A percentile compares a stretch with the other conserved stretches of the same genome.
phyloP scores from a whole-genome alignment of 1,140 invertebrate species.

The Mya arenaria region DNA sequence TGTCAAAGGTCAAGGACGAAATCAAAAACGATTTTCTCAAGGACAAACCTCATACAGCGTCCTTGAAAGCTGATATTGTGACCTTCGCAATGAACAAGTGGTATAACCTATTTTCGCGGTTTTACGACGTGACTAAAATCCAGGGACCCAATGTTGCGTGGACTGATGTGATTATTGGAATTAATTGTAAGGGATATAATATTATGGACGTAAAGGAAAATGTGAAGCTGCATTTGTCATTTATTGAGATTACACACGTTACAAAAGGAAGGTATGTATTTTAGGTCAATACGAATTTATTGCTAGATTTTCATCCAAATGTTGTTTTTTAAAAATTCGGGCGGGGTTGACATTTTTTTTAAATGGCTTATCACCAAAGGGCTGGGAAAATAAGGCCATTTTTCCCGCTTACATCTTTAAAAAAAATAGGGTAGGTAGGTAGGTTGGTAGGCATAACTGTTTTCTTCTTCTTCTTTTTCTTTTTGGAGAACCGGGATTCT shows the following conservation, averaged over 20 bases:
- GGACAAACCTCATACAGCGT: conserved; percentile 33
- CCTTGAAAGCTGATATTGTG: conserved; percentile 64
- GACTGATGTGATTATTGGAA: conserved; percentile 65
- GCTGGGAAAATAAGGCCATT: too few relatives aligned
- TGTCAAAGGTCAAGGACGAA: conserved; percentile 52
- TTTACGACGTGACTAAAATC: conserved; percentile 64
- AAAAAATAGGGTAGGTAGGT: too few relatives aligned
- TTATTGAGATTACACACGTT: conserved; percentile 67
- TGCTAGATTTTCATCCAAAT: too few relatives aligned
- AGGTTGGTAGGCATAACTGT: too few relatives aligned
- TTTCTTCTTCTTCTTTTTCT: too few relatives aligned
- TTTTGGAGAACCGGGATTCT: too few relatives aligned
- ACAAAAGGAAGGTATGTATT: conserved; percentile 66
- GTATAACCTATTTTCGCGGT: conserved; percentile 66
- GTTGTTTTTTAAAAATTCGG: too few relatives aligned
- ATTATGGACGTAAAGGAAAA: conserved; percentile 68
- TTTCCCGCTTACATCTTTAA: too few relatives aligned
- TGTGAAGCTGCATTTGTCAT: conserved; percentile 62
- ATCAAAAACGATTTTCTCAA: conserved; percentile 61
- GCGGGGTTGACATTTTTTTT: too few relatives aligned
- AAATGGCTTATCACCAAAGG: too few relatives aligned
- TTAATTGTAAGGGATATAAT: conserved; percentile 70
- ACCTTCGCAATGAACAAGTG: conserved; percentile 67
- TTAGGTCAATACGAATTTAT: too few relatives aligned
- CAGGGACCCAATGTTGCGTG: conserved; percentile 36